These are phyloP conservation scores for Trichopria drosophilae DNA, from an alignment of 2,888 invertebrate genomes.

Conservation along the genomic window DNA sequence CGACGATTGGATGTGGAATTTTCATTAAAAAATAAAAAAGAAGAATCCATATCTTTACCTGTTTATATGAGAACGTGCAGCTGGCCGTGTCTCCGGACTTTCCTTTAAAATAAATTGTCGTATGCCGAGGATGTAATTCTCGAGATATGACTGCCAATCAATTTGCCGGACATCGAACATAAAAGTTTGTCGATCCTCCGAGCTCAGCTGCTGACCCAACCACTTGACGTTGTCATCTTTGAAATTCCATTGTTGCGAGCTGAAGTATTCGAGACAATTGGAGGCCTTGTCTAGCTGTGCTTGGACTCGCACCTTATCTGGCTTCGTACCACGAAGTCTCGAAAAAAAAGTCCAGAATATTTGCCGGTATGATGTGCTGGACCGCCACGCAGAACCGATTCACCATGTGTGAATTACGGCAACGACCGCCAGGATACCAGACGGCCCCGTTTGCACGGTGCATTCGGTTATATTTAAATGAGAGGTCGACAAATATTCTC, in stretches of 20 bases:
- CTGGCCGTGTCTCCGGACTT: slow-evolving; percentile 77
- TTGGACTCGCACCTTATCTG: slow-evolving; percentile 85
- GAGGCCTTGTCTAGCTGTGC: slow-evolving; percentile 85
- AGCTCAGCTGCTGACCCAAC: slow-evolving; percentile 62
- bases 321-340: slow-evolving; percentile 79
- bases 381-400: slow-evolving; percentile 76
- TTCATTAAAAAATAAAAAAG: no score
- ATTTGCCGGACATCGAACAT: slow-evolving; percentile 85
- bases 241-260: slow-evolving; percentile 90
- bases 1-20: no score
- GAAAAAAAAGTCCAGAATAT: slow-evolving; percentile 79
- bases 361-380: slow-evolving; percentile 89
- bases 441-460: slow-evolving; percentile 75
- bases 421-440: slow-evolving; percentile 86
- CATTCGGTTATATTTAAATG: slow-evolving; percentile 81
- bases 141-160: slow-evolving; percentile 88
- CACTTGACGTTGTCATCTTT: slow-evolving; percentile 80
- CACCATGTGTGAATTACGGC: slow-evolving; percentile 73
- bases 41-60: slow-evolving; percentile 67
- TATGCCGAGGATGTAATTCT: slow-evolving; percentile 88
- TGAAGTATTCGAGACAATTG: slow-evolving; percentile 87
- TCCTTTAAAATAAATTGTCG: slow-evolving; percentile 91
- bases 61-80: slow-evolving; percentile 74
- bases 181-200: slow-evolving; percentile 74
- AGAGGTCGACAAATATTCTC: slow-evolving; percentile 83